Evolutionary conservation across 2,888 invertebrate species (phyloP).

Genomic region (Adelognathus sp.): DNA sequence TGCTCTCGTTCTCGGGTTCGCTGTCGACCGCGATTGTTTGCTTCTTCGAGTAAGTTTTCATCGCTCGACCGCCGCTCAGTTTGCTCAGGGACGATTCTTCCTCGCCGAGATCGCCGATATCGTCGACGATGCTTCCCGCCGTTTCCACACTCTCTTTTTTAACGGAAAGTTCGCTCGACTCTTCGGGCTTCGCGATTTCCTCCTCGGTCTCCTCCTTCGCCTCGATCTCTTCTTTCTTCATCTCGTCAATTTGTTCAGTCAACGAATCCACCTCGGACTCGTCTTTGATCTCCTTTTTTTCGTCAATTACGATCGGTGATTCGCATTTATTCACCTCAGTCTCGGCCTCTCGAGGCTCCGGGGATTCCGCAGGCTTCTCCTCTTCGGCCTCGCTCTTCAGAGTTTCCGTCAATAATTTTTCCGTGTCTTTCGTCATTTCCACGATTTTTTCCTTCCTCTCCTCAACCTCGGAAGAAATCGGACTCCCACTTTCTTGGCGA

Average conservation of each 20-base stretch:
- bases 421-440: slow-evolving; percentile 25
- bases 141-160: slow-evolving; percentile 73
- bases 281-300: slow-evolving; percentile 62
- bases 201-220: slow-evolving; percentile 66
- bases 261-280: slow-evolving; percentile 59
- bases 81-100: slow-evolving; percentile 77
- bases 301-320: slow-evolving; percentile 50
- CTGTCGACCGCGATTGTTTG: slow-evolving; percentile 75
- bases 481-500: slow-evolving; percentile 18
- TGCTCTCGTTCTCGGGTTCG: slow-evolving; percentile 76
- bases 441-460: slow-evolving; percentile 59
- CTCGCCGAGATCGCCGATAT: slow-evolving; percentile 80
- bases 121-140: slow-evolving; percentile 80
- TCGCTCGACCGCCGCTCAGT: slow-evolving; percentile 74
- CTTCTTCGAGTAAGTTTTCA: slow-evolving; percentile 79
- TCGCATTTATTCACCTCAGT: slow-evolving; percentile 31
- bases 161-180: slow-evolving; percentile 54
- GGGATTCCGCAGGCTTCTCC: slow-evolving; percentile 39
- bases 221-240: slow-evolving; percentile 65
- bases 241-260: slow-evolving; percentile 50
- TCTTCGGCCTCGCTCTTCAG: slow-evolving; percentile 3
- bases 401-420: background rate
- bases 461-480: slow-evolving; percentile 26
- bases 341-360: slow-evolving; percentile 65
- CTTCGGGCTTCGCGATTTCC: slow-evolving; percentile 61